These are phyloP conservation scores for Theonella swinhoei DNA, from an alignment of 37 sponge, comb jelly and placozoan genomes.

Conservation along the genomic window DNA sequence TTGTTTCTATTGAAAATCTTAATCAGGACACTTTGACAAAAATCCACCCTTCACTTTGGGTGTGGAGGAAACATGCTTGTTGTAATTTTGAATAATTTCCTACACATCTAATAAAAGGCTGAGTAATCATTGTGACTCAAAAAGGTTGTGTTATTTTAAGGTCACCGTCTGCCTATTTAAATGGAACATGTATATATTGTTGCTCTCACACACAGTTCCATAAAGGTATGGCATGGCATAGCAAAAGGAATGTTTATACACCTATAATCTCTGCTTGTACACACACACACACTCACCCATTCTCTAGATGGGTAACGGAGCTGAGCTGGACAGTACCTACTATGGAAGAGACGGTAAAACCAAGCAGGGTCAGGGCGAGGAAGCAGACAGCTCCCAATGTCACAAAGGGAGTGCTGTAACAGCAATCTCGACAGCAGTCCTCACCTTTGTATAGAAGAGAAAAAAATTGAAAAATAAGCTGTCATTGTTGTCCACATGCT, in stretches of 20 bases:
- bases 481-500: too few species aligned
- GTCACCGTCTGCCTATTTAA: too few species aligned
- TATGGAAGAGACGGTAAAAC: constrained; percentile 42
- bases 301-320: constrained; percentile 17
- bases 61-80: too few species aligned
- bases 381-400: constrained; percentile 29
- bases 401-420: constrained; percentile 72
- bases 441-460: constrained; percentile 33
- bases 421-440: constrained; percentile 73
- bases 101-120: too few species aligned
- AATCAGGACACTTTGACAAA: too few species aligned
- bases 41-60: too few species aligned
- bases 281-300: constrained; percentile 30
- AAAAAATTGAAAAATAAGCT: neutral
- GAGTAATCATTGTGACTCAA: too few species aligned
- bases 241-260: too few species aligned
- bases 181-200: neutral
- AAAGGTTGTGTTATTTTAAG: too few species aligned
- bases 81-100: too few species aligned
- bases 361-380: constrained; percentile 30
- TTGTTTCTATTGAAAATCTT: too few species aligned
- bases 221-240: neutral
- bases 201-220: neutral
- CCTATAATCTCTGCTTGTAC: neutral
- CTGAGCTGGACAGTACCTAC: constrained; percentile 44